Evolutionary conservation across 92 coral and sea anemone genomes (phyloP).

Genomic region (Epizoanthus scotinus): DNA sequence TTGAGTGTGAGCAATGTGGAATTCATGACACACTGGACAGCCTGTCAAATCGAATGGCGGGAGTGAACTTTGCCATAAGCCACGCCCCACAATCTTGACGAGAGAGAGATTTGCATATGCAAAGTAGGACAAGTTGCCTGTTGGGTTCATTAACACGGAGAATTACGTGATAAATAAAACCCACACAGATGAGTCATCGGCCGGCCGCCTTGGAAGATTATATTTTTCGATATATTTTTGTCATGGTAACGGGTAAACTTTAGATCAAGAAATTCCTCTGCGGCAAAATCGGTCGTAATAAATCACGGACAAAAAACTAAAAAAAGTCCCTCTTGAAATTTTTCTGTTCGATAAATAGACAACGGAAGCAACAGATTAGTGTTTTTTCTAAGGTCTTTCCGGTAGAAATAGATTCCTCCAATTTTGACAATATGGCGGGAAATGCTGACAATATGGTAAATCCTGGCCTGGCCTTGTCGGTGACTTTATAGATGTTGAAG

Average conservation of each 20-base stretch:
- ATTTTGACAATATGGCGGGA: constrained; percentile 25
- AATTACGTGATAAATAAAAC: constrained; percentile 50
- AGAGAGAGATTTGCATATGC: constrained; percentile 28
- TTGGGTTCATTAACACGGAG: constrained; percentile 42
- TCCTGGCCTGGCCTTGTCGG: not conserved
- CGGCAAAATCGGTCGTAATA: constrained; percentile 9
- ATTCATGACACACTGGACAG: constrained; percentile 14
- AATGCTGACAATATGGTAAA: not conserved
- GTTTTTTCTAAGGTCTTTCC: constrained; percentile 34
- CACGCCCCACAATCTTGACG: constrained; percentile 24
- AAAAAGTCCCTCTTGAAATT: not conserved
- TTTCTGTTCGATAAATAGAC: constrained; percentile 3
- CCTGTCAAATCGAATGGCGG: constrained; percentile 43
- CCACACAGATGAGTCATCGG: constrained; percentile 45
- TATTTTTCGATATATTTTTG: constrained; percentile 4
- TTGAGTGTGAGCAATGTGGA: constrained; percentile 7
- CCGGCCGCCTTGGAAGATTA: constrained; percentile 13
- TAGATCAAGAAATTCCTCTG: constrained; percentile 12
- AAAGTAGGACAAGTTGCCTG: constrained; percentile 19
- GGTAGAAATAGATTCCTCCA: constrained; percentile 30
- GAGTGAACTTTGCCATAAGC: constrained; percentile 28
- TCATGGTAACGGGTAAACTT: constrained; percentile 41
- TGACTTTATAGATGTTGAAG: not conserved
- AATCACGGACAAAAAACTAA: not conserved
- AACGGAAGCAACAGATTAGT: constrained; percentile 10